Base-by-base conservation (phyloP, 1,140 invertebrate species). In the Cotesia vestalis region DNA sequence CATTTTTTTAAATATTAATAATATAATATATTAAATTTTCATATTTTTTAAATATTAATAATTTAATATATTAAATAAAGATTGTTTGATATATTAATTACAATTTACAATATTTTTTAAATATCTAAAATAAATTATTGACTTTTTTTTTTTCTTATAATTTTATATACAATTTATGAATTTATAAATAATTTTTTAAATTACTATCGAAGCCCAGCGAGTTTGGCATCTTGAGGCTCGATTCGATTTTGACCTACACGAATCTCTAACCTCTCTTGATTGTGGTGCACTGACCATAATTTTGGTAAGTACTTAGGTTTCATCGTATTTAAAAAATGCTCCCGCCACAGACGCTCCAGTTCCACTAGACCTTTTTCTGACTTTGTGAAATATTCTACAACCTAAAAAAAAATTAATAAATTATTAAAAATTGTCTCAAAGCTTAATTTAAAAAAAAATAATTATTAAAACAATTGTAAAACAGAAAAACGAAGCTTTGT, bases 301-400 rank as follows among this genome's bases (percentile, higher is more conserved):
- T 88, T 81, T 0, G 94, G 94, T 78, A 96, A 86, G 83, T 87
- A 90, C 52, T 88, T 81, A 0, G 94, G 94, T 38, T 91, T 82
- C 94, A 95, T 95, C 2, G 88, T 89, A 0, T 86, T 78, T 5
- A 96, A 76, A 81, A 96, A 95, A 82, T 95, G 92, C 79, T 94
- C 87, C 8, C 94, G 85, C 94, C 94, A 96, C 66, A 91, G 77
- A 73, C 89, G 89, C 79, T 96, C 94, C 55, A 96, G 86, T 59
- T 88, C 85, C 1, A 92, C 82, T 2, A 95, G 83, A n/a, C 92
- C 91, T 3, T 88, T 89, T 14, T 88, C 86, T 11, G 84, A 80
- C 8, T 80, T 79, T 73, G 86, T 78, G 81, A 90, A 92, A 71
- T 91, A 85, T 57, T 91, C 83, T 1, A 94, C 92, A 0, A 95